Conservation (phyloP, 2,113 vertebrate species). For the Mustela lutreola region DNA sequence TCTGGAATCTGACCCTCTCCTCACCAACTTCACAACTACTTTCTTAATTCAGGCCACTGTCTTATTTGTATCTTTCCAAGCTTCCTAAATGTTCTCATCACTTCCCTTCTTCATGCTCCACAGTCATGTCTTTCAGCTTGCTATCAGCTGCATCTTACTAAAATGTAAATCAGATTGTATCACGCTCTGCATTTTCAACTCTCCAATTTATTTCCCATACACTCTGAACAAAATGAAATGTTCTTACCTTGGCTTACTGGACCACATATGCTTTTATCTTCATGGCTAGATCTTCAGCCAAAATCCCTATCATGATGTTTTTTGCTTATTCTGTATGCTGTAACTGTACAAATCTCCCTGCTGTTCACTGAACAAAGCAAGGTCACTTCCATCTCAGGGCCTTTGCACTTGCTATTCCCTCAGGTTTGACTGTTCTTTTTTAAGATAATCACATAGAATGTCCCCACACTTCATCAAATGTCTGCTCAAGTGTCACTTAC, state of each 20-base stretch:
- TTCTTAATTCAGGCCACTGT: background rate
- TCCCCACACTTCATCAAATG: background rate
- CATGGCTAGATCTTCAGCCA: background rate
- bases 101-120: background rate
- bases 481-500: background rate
- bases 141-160: background rate
- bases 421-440: background rate
- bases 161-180: background rate
- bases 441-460: background rate
- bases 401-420: background rate
- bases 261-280: background rate
- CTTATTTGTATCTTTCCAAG: background rate
- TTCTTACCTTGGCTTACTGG: background rate
- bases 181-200: background rate
- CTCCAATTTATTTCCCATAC: background rate
- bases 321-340: background rate
- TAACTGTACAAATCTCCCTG: background rate
- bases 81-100: background rate
- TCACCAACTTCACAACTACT: background rate
- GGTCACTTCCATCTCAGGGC: background rate
- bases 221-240: background rate
- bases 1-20: background rate
- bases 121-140: background rate
- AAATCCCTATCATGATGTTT: background rate
- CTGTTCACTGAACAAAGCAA: background rate